Evolutionary conservation across 2,888 invertebrate genomes (phyloP), one percentile per base, ranked within the genome.

Genomic region (Gymnoscelis rufifasciata): DNA sequence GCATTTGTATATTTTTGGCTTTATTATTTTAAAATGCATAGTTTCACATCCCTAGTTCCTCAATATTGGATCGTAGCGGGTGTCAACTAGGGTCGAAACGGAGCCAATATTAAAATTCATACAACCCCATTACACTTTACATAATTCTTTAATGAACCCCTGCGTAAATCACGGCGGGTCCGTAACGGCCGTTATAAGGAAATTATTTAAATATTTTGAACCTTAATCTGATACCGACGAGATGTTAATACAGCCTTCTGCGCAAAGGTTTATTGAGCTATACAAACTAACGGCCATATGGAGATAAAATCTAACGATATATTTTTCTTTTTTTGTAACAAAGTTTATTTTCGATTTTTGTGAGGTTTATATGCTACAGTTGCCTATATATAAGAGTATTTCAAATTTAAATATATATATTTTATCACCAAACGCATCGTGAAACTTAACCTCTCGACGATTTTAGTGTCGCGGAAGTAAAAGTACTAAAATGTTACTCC

Each of bases 21-120:
- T n/a, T n/a, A n/a, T n/a, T n/a, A n/a, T 19, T 3, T 19, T 19
- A 19, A 19, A 19, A 2, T 11, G 10, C 3, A 2, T 15, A 23
- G 10, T 48, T 59, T 43, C 36, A 47, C 59, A 57, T 52, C 56
- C 56, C 52, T 59, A 50, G 52, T 23, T 38, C n/a, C 13, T 23
- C 23, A 47, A 44, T 47, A 52, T 47, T 35, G 47, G 45, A 29
- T 40, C 47, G 15, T 46, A 43, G 38, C 30, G 15, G 42, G 43
- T 49, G 46, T 40, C 38, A 47, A 52, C 43, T 47, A 43, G 33
- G 45, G 45, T 36, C 19, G 30, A 30, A 46, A 50, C 30, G 36
- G 36, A 51, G 38, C 28, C 41, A 35, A 43, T 55, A 58, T 65
- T 66, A 64, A 66, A 64, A 66, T 67, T 64, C 63, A 66, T 65